Percentiles rank a stretch among this genome's conserved stretches.
Evolutionary conservation across 2,113 vertebrate genomes (phyloP).

Genomic region (Elephantulus edwardii): DNA sequence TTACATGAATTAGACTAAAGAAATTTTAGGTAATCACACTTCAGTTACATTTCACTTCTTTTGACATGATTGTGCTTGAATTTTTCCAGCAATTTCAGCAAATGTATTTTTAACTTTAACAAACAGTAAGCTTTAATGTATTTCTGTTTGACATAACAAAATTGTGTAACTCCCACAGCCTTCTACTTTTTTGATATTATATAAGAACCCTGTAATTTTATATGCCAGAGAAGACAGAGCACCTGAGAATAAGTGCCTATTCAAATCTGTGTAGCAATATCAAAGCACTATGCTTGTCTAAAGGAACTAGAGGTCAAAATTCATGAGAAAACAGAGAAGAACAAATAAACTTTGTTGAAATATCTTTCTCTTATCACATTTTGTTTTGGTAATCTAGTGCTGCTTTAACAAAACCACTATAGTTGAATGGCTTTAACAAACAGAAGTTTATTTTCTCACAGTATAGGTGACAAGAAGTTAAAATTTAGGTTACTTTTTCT

Average conservation of each 20-base stretch:
- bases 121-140: conserved; percentile 76
- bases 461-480: neutral
- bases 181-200: conserved; percentile 77
- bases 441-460: neutral
- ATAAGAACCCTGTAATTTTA: conserved; percentile 80
- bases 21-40: conserved; percentile 66
- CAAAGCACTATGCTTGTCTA: conserved; percentile 63
- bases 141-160: conserved; percentile 76
- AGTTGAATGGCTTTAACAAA: neutral
- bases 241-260: conserved; percentile 77
- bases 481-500: neutral
- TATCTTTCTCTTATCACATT: neutral
- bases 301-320: conserved; percentile 63
- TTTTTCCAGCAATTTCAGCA: conserved; percentile 68
- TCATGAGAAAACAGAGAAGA: conserved; percentile 53
- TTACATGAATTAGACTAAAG: conserved; percentile 48
- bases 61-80: conserved; percentile 71
- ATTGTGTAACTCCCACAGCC: conserved; percentile 72
- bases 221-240: conserved; percentile 74
- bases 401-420: neutral
- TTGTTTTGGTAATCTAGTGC: neutral
- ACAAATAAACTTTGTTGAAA: conserved; percentile 57
- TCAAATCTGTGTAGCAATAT: conserved; percentile 58
- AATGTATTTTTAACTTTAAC: conserved; percentile 77
- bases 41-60: conserved; percentile 66